These are phyloP conservation scores for Scaptomyza montana DNA, from an alignment of 1,140 invertebrate species.

Conservation along the genomic window DNA sequence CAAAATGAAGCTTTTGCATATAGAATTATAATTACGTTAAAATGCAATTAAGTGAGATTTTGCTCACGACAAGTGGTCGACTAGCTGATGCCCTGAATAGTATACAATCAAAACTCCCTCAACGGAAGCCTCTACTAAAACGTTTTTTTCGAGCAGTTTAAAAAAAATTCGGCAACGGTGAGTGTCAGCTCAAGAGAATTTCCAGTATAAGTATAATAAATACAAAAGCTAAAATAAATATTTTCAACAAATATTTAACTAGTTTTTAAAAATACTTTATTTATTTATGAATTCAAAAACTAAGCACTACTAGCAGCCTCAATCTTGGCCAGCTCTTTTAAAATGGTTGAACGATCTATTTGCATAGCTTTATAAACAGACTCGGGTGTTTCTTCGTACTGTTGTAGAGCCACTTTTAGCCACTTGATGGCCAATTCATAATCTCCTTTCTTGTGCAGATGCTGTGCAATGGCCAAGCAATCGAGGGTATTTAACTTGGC, in stretches of 20 bases:
- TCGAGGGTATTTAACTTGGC: conserved; percentile 37
- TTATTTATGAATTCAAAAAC: not conserved
- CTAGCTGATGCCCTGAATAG: not conserved
- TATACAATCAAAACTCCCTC: no score
- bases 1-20: not conserved
- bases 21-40: not conserved
- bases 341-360: conserved; percentile 25
- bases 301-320: conserved; percentile 9
- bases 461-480: conserved; percentile 39
- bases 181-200: no score
- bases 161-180: no score
- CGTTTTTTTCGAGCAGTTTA: no score
- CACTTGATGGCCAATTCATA: conserved; percentile 15
- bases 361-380: conserved; percentile 26
- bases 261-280: no score
- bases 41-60: not conserved
- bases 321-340: conserved; percentile 16
- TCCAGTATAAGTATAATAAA: no score
- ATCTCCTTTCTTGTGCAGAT: conserved; percentile 7
- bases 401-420: conserved; percentile 37
- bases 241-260: no score
- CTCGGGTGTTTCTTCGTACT: conserved; percentile 27
- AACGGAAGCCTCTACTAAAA: no score
- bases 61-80: not conserved
- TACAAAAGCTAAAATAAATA: no score